A percentile compares a stretch with the other conserved stretches of the same genome.
phyloP scores from a whole-genome alignment of 1,140 invertebrate genomes.

The Pogonomyrmex barbatus region DNA sequence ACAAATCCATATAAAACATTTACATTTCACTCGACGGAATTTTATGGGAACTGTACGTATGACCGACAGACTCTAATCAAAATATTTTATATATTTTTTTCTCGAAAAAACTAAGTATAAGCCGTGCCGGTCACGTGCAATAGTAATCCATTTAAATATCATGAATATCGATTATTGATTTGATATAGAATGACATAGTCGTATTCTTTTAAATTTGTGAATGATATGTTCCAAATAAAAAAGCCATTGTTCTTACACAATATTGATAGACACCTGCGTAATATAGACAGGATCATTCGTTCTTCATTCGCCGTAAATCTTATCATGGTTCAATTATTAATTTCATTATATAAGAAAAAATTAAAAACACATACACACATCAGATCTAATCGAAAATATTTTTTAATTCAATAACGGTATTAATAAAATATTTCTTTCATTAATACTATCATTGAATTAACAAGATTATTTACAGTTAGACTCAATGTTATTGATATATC shows the following conservation, averaged over 20 bases:
- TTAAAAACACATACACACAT: too few species aligned
- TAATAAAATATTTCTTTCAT: too few species aligned
- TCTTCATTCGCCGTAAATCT: background rate
- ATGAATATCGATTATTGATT: background rate
- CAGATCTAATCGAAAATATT: too few species aligned
- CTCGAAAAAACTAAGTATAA: background rate
- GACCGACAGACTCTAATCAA: conserved; percentile 5
- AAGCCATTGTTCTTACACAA: background rate
- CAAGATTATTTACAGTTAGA: too few species aligned
- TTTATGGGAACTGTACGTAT: conserved; percentile 7
- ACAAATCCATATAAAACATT: conserved; percentile 58
- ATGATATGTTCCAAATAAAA: conserved; percentile 42
- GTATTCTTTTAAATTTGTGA: too few species aligned
- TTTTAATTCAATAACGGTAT: too few species aligned
- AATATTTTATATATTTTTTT: conserved; percentile 13
- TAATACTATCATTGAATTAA: too few species aligned
- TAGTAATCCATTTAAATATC: background rate
- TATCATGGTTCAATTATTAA: background rate
- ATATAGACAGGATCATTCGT: background rate
- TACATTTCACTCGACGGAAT: background rate
- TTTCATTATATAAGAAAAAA: too few species aligned
- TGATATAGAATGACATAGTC: too few species aligned
- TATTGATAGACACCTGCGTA: conserved; percentile 1
- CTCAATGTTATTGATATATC: too few species aligned
- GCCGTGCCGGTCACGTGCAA: background rate